Percentiles rank a stretch among this genome's conserved stretches.
Evolutionary conservation across 1,140 invertebrate species (phyloP).

Genomic region (Drosophila tropicalis): DNA sequence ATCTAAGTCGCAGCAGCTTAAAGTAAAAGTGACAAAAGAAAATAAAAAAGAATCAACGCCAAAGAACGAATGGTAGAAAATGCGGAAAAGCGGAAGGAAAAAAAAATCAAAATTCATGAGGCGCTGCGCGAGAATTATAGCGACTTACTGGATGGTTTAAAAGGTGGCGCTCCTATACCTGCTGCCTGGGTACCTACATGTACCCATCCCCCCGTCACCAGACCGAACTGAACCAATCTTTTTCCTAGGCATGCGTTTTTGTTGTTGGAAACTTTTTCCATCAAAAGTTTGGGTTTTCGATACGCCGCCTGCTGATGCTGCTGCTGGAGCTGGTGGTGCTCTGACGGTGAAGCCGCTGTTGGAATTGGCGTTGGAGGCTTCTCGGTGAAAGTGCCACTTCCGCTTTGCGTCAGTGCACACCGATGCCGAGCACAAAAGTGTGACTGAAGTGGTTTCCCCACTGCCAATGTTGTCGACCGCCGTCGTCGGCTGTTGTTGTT

Average conservation of each 20-base stretch:
- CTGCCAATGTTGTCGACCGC: neutral
- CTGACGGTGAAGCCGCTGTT: neutral
- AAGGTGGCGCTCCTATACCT: slow-evolving; percentile 20
- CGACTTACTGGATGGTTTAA: slow-evolving; percentile 68
- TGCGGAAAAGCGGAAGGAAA: slow-evolving; percentile 28
- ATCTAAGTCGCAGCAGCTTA: slow-evolving; percentile 63
- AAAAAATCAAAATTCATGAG: slow-evolving; percentile 77
- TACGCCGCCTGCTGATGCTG: slow-evolving; percentile 58
- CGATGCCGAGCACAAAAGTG: slow-evolving; percentile 67
- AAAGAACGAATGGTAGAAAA: slow-evolving; percentile 18
- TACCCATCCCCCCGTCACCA: neutral
- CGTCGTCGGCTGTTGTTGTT: neutral
- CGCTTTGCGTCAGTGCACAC: slow-evolving; percentile 78
- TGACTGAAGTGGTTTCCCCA: slow-evolving; percentile 66
- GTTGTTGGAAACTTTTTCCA: slow-evolving; percentile 81
- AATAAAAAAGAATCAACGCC: slow-evolving; percentile 5
- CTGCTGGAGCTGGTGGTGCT: slow-evolving; percentile 10
- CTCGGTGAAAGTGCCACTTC: slow-evolving; percentile 73
- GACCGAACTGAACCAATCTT: slow-evolving; percentile 4
- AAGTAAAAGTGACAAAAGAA: slow-evolving; percentile 32
- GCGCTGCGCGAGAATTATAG: slow-evolving; percentile 72
- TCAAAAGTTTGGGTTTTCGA: slow-evolving; percentile 79
- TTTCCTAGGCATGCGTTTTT: slow-evolving; percentile 67
- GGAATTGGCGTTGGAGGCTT: slow-evolving; percentile 22
- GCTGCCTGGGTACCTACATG: neutral